Evolutionary conservation across 37 sponge, comb jelly and placozoan species (phyloP).

Genomic region (Geodia barretti): DNA sequence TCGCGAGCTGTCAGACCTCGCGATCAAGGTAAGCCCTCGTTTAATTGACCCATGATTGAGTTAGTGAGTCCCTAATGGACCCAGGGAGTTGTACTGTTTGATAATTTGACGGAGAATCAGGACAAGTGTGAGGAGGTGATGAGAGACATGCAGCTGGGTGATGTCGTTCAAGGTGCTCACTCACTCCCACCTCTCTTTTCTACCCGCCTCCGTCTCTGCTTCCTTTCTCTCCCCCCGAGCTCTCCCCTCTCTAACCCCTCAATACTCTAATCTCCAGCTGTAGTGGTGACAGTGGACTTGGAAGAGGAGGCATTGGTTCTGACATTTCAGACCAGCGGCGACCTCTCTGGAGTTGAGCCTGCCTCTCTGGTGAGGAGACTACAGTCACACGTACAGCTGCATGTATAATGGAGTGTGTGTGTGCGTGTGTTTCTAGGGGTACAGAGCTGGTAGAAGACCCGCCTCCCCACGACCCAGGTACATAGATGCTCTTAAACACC

Average conservation of each 20-base stretch:
- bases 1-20: constrained; percentile 40
- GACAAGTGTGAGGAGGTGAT: constrained; percentile 36
- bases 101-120: constrained; percentile 6
- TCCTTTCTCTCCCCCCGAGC: neutral
- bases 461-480: neutral
- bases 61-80: neutral
- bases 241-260: too few species aligned
- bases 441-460: constrained; percentile 13
- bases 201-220: too few species aligned
- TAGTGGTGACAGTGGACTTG: neutral
- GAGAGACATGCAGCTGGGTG: constrained; percentile 34
- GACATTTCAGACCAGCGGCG: neutral
- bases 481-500: neutral
- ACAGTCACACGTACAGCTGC: too few species aligned
- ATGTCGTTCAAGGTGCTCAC: constrained; percentile 39
- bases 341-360: neutral
- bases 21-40: constrained; percentile 30
- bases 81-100: constrained; percentile 38
- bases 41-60: neutral
- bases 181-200: neutral
- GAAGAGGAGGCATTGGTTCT: neutral
- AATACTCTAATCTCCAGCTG: neutral
- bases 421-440: constrained; percentile 12
- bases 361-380: neutral
- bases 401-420: too few species aligned